Percentiles rank a stretch among this genome's conserved stretches.
Evolutionary conservation across 2,113 vertebrate genomes (phyloP).

Genomic region (Aegotheles bennettii): DNA sequence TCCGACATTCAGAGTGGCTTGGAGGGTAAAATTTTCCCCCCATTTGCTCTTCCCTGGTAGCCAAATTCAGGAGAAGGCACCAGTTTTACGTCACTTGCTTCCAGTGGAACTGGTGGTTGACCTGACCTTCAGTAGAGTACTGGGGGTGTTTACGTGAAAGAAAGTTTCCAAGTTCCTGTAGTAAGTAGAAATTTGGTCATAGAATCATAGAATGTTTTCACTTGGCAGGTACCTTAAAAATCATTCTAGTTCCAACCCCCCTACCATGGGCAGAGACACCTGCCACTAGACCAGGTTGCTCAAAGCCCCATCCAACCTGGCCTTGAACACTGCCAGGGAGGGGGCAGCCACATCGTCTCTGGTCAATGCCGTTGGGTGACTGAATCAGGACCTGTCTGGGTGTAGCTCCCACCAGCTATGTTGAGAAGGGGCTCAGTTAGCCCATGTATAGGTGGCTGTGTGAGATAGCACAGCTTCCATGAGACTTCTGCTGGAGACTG

Average conservation of each 20-base stretch:
- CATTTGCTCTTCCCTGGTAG: not conserved
- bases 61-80: not conserved
- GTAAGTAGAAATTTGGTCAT: not conserved
- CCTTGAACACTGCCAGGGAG: too few relatives aligned
- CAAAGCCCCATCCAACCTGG: too few relatives aligned
- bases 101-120: not conserved
- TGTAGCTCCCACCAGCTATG: not conserved
- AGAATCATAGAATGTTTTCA: too few relatives aligned
- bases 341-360: too few relatives aligned
- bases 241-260: too few relatives aligned
- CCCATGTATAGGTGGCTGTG: accelerated
- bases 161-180: not conserved
- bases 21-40: not conserved
- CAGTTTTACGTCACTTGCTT: not conserved
- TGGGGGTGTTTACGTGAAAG: not conserved
- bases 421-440: not conserved
- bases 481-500: not conserved
- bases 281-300: too few relatives aligned
- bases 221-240: too few relatives aligned
- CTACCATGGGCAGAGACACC: too few relatives aligned
- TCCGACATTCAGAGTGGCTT: not conserved
- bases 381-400: not conserved
- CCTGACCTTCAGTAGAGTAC: not conserved
- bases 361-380: not conserved
- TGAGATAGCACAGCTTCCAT: accelerated